Evolutionary conservation across 37 sponge, comb jelly and placozoan genomes (phyloP).

Genomic region (Tethya wilhelma): DNA sequence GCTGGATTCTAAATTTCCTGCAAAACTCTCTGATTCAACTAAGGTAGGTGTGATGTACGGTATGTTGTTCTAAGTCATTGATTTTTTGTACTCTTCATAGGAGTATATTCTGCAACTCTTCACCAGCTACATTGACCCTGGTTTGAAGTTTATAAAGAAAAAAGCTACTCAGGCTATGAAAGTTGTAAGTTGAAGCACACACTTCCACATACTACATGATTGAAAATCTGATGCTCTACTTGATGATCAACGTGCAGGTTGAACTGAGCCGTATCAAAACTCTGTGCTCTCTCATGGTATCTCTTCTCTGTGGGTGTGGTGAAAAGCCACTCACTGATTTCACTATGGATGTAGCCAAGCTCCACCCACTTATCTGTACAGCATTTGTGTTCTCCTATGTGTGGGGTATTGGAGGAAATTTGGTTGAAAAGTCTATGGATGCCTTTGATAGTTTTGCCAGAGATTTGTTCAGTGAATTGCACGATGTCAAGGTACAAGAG

Average conservation of each 20-base stretch:
- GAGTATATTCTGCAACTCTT: constrained; percentile 84
- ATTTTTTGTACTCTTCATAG: constrained; percentile 29
- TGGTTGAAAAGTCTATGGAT: constrained; percentile 88
- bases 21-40: constrained; percentile 72
- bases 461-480: constrained; percentile 86
- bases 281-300: constrained; percentile 76
- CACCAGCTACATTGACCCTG: constrained; percentile 82
- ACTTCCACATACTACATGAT: neutral
- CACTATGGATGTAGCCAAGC: constrained; percentile 69
- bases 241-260: constrained; percentile 55
- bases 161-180: constrained; percentile 83
- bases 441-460: constrained; percentile 88
- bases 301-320: constrained; percentile 67
- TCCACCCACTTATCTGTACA: constrained; percentile 90
- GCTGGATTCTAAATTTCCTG: constrained; percentile 75
- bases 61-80: neutral
- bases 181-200: constrained; percentile 46
- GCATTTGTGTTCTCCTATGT: constrained; percentile 90
- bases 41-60: constrained; percentile 43
- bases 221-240: neutral
- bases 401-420: constrained; percentile 95
- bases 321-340: constrained; percentile 61
- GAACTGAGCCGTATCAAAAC: constrained; percentile 80
- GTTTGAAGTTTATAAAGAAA: constrained; percentile 90
- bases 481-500: constrained; percentile 85